phyloP scores from a whole-genome alignment of 2,797 vertebrate species.

The Sebastes kiyomatsui region DNA sequence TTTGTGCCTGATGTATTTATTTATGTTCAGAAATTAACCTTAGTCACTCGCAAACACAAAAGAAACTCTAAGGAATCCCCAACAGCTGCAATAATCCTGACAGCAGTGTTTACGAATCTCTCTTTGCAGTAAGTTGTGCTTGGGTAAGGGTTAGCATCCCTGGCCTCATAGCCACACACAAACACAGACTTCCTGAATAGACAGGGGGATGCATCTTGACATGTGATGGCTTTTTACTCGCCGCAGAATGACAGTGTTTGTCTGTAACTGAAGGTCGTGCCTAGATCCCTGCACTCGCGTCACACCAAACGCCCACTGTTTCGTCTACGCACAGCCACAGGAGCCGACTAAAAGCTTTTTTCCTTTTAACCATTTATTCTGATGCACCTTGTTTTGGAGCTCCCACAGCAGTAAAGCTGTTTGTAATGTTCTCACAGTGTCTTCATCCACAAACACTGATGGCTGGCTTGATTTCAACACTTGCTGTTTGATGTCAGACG shows the following conservation, averaged over 20 bases:
- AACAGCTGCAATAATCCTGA: background rate
- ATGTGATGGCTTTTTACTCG: constrained; percentile 48
- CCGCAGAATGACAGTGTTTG: constrained; percentile 50
- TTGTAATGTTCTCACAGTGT: constrained; percentile 4
- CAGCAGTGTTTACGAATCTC: constrained; percentile 1
- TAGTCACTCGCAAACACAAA: background rate
- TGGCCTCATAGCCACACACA: background rate
- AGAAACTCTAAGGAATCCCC: background rate
- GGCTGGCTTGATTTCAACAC: constrained; percentile 40
- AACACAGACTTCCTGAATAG: constrained; percentile 31
- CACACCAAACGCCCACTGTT: constrained; percentile 15
- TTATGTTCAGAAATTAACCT: background rate
- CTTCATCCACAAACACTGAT: constrained; percentile 29
- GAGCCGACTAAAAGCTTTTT: constrained; percentile 10
- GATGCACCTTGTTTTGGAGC: constrained; percentile 6
- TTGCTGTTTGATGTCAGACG: constrained; percentile 47
- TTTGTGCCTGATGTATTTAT: constrained; percentile 1
- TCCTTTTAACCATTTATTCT: constrained; percentile 10
- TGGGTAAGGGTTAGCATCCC: background rate
- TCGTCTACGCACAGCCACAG: background rate
- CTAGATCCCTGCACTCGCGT: constrained; percentile 14
- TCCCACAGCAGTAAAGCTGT: background rate
- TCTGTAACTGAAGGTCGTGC: constrained; percentile 56
- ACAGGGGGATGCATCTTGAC: constrained; percentile 40
- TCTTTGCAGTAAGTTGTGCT: constrained; percentile 11